These are phyloP conservation scores for Antheraea mylitta DNA, from an alignment of 1,140 invertebrate genomes.

Conservation along the genomic window DNA sequence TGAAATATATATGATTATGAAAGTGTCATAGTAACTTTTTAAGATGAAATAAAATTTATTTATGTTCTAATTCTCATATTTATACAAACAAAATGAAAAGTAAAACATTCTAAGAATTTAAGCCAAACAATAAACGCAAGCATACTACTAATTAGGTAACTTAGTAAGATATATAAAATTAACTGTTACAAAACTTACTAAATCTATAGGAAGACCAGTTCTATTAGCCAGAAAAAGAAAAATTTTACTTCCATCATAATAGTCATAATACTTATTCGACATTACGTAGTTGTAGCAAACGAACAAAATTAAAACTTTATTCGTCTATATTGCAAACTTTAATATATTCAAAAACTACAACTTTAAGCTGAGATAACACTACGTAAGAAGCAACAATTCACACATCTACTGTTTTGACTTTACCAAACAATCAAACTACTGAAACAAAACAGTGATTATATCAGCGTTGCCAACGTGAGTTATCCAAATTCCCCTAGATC, in stretches of 20 bases:
- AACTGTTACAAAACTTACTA: constrained; percentile 49
- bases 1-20: too few relatives aligned
- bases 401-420: too few relatives aligned
- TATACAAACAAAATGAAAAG: background rate
- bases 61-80: background rate
- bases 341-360: background rate
- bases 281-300: constrained; percentile 23
- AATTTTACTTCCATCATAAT: constrained; percentile 68
- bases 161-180: background rate
- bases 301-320: background rate
- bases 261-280: constrained; percentile 53
- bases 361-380: background rate
- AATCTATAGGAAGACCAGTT: constrained; percentile 65
- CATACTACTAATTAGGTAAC: background rate
- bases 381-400: too few relatives aligned
- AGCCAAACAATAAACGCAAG: constrained; percentile 4
- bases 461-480: too few relatives aligned
- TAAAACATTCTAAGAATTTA: background rate
- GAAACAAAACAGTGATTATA: too few relatives aligned
- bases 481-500: too few relatives aligned
- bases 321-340: background rate
- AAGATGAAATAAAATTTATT: background rate
- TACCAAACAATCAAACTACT: too few relatives aligned
- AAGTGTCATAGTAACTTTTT: too few relatives aligned
- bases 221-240: constrained; percentile 56